Percentiles rank a stretch among this genome's conserved stretches.
Evolutionary conservation across 1,140 invertebrate genomes (phyloP).

Genomic region (Drosophila watanabei): DNA sequence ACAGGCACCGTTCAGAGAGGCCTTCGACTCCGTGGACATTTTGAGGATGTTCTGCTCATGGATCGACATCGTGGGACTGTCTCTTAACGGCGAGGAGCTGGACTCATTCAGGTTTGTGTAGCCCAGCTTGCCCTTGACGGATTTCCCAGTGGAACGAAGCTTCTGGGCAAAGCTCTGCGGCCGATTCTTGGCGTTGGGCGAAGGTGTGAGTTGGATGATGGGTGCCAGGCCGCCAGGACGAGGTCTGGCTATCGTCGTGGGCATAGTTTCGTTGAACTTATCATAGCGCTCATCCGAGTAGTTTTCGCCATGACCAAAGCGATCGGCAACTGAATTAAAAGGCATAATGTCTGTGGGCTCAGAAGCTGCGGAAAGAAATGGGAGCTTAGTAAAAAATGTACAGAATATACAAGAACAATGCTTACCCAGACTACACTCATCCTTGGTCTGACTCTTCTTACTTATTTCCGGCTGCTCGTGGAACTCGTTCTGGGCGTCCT

Average conservation of each 20-base stretch:
- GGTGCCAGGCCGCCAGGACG: constrained; percentile 70
- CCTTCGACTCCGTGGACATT: constrained; percentile 78
- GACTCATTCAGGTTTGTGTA: constrained; percentile 87
- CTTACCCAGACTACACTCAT: constrained; percentile 85
- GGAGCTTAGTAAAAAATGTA: not conserved
- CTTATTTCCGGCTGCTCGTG: constrained; percentile 89
- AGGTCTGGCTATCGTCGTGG: constrained; percentile 55
- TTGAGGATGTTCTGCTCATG: constrained; percentile 87
- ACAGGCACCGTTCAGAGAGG: constrained; percentile 78
- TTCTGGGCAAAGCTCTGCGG: constrained; percentile 95
- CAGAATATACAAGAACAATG: not conserved
- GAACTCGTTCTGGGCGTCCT: constrained; percentile 96
- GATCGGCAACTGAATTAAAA: constrained; percentile 78
- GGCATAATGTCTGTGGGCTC: constrained; percentile 88
- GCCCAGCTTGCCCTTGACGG: constrained; percentile 89
- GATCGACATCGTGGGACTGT: constrained; percentile 88
- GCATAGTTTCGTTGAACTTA: constrained; percentile 85
- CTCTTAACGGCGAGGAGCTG: constrained; percentile 90
- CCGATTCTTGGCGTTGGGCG: constrained; percentile 89
- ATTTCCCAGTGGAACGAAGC: constrained; percentile 93
- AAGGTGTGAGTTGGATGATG: constrained; percentile 86
- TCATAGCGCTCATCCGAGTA: constrained; percentile 85
- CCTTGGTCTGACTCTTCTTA: constrained; percentile 84
- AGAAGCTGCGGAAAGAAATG: constrained; percentile 85
- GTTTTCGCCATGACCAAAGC: constrained; percentile 74